phyloP scores from a whole-genome alignment of 92 coral and sea anemone genomes.

The Porites lobata region DNA sequence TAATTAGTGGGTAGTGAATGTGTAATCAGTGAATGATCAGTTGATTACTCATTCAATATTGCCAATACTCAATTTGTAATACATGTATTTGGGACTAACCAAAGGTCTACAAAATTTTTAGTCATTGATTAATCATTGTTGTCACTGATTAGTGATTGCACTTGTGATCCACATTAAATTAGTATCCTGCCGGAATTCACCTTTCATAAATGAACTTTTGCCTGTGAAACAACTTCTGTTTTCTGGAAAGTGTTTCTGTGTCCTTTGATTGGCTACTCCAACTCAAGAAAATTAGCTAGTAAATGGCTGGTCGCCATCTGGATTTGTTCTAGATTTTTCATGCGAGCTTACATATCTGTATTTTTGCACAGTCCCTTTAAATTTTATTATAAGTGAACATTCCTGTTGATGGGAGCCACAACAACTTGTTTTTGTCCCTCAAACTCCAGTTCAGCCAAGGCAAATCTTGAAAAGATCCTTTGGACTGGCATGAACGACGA shows the following conservation, averaged over 20 bases:
- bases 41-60: slow-evolving; percentile 21
- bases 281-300: slow-evolving; percentile 9
- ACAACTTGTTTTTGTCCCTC: slow-evolving; percentile 21
- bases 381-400: slow-evolving; percentile 20
- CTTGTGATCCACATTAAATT: slow-evolving; percentile 28
- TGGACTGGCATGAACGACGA: slow-evolving; percentile 75
- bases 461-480: slow-evolving; percentile 65
- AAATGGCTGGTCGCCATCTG: slow-evolving; percentile 9
- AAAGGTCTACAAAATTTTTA: slow-evolving; percentile 18
- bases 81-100: background rate
- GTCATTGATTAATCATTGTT: slow-evolving; percentile 12
- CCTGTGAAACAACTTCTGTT: slow-evolving; percentile 24
- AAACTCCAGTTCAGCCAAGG: slow-evolving; percentile 42
- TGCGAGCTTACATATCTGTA: background rate
- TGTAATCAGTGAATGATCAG: background rate
- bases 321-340: slow-evolving; percentile 7
- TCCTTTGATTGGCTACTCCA: slow-evolving; percentile 5
- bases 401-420: slow-evolving; percentile 37
- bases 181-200: slow-evolving; percentile 21
- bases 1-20: background rate
- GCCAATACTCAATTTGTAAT: slow-evolving; percentile 13
- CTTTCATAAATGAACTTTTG: slow-evolving; percentile 13
- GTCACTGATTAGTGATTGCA: slow-evolving; percentile 23
- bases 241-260: slow-evolving; percentile 19
- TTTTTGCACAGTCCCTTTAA: slow-evolving; percentile 23